Evolutionary conservation across 2,797 vertebrate genomes (phyloP), one percentile per base, ranked within the genome.

Genomic region (Melanotaenia maccullochi): DNA sequence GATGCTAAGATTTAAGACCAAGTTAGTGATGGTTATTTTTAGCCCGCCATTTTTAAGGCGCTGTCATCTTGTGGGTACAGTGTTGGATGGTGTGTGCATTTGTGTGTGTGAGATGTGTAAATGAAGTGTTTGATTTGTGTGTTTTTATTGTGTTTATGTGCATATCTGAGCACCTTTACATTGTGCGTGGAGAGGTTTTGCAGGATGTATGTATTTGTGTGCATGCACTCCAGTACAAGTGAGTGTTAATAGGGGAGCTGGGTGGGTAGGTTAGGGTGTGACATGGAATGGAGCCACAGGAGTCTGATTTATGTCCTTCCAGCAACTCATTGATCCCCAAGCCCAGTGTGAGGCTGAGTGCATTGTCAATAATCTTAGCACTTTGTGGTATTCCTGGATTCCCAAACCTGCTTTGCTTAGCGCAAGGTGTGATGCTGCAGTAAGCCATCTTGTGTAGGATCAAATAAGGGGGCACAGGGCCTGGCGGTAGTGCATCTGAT

Each of bases 1-100:
- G 92, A 92, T 93, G 92, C 85, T 93, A 91, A 94, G 93, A 95
- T 94, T 93, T 94, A 95, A 94, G 94, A 95, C 92, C 94, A 94
- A 95, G 92, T 92, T 93, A 93, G 93, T 91, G 90, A 86, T 58
- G 61, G 91, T 86, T 98, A 96, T 97, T 96, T 96, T 96, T 96
- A 96, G 95, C 88, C 79, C 81, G 71, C 78, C 88, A 73, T 93
- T 95, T 95, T 94, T 90, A 94, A 95, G 87, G 75, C 13, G 71
- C 87, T 92, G 92, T 91, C 92, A 92, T 92, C 87, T 86, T 89
- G 81, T 85, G 85, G 75, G 86, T 92, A 87, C 79, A 82, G 89
- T 82, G 79, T 81, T 74, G 63, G 74, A 64, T 69, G 47, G 9
- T 47, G 71, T 68, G 64, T 71, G 60, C 16, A 24, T 65, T 61